phyloP scores from a whole-genome alignment of 2,888 invertebrate species.

The Cephus spinipes region DNA sequence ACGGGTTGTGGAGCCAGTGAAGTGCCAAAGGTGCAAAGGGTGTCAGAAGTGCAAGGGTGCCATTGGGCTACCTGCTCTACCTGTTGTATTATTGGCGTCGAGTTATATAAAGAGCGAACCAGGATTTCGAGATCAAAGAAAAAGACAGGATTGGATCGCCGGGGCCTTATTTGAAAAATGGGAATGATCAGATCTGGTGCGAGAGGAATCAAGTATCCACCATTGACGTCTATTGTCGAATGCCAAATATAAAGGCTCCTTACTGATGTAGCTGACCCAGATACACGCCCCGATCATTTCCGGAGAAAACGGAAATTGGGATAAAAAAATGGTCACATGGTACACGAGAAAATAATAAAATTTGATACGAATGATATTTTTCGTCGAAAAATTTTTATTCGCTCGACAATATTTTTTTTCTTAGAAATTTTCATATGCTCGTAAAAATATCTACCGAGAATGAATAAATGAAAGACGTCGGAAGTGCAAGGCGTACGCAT shows the following conservation, averaged over 20 bases:
- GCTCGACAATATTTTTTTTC: neutral
- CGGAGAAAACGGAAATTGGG: neutral
- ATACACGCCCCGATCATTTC: neutral
- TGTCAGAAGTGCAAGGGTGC: constrained; percentile 27
- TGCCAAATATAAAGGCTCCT: constrained; percentile 9
- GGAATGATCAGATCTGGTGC: constrained; percentile 52
- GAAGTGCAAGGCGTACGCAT: constrained; percentile 5
- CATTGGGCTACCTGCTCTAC: constrained; percentile 59
- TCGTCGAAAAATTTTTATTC: neutral
- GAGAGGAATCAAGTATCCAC: constrained; percentile 58
- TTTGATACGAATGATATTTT: neutral
- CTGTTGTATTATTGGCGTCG: constrained; percentile 43
- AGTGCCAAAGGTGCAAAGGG: neutral
- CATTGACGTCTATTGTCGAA: constrained; percentile 40
- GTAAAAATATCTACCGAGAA: neutral
- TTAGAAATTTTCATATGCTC: neutral
- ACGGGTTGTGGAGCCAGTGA: neutral
- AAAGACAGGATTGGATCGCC: neutral
- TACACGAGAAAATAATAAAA: neutral
- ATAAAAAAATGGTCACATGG: neutral
- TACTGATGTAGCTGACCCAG: neutral
- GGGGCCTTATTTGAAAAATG: constrained; percentile 31
- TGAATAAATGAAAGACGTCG: neutral
- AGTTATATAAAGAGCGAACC: neutral
- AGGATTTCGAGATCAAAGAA: neutral